Evolutionary conservation across 2,888 invertebrate genomes (phyloP), one percentile per base, ranked within the genome.

Genomic region (Boloria euphrosyne): DNA sequence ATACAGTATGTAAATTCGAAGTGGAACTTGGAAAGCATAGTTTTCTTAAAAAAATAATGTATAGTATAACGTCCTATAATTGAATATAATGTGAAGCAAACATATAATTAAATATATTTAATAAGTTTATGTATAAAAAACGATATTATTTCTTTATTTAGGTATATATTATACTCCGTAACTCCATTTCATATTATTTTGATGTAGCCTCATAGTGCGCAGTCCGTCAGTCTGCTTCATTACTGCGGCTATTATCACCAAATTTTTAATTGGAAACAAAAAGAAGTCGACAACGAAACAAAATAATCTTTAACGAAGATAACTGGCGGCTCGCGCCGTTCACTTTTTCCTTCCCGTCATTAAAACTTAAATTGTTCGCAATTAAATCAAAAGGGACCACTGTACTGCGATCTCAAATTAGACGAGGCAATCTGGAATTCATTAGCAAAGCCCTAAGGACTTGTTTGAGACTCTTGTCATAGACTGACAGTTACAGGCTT

Each of bases 331-430:
- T 17, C 52, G n/a, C 16, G 18, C 31, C 14, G 43, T 57, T 57
- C 38, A 60, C 43, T 65, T 62, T 68, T 68, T 66, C 58, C 61
- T 53, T 65, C 31, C 31, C 65, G 27, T 66, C 58, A 68, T 68
- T 68, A 62, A 62, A 69, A 62, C 54, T 55, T 61, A 62, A 62
- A 54, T 50, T 62, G 69, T 61, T 65, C 53, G 46, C 67, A 65
- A 69, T 69, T 67, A 67, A 57, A 57, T 27, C 22, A 57, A 57
- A 57, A 57, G n/a, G 46, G 22, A 18, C 44, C 46, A 46, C 44
- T 46, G 13, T 57, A 57, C 46, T 46, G 46, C 46, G 57, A 27
- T 27, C n/a, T 57, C 13, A 6, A 46, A 22, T n/a, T 13, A 46
- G 13, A 46, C 57, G 46, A n/a, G 22, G 13, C n/a, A 46, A 57